These are phyloP conservation scores for Limnephilus rhombicus DNA, from an alignment of 2,888 invertebrate species.

Conservation along the genomic window DNA sequence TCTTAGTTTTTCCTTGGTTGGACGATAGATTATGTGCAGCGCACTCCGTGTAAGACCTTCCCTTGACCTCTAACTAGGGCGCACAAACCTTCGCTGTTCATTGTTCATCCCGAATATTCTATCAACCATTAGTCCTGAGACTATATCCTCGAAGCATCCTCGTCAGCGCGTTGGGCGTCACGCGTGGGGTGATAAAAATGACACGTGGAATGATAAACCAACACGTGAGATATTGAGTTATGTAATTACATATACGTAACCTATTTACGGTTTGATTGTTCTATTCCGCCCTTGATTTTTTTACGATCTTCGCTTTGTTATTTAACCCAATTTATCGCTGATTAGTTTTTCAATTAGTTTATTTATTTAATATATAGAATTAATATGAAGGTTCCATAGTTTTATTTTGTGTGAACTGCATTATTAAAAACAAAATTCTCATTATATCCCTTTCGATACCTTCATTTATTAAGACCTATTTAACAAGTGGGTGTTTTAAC, in stretches of 20 bases:
- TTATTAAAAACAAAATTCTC: too few relatives aligned
- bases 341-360: neutral
- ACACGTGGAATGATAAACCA: conserved; percentile 18
- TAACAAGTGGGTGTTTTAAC: too few relatives aligned
- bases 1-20: neutral
- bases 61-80: conserved; percentile 10
- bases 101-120: conserved; percentile 17
- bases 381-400: too few relatives aligned
- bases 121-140: neutral
- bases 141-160: neutral
- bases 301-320: neutral
- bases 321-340: neutral
- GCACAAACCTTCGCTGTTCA: conserved; percentile 1
- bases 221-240: conserved; percentile 15
- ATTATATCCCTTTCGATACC: too few relatives aligned
- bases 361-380: neutral
- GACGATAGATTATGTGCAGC: neutral
- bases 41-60: conserved; percentile 10
- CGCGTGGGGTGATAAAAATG: neutral
- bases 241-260: neutral
- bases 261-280: conserved; percentile 17
- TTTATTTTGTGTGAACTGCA: too few relatives aligned
- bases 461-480: too few relatives aligned
- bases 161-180: neutral
- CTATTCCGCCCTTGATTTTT: conserved; percentile 1